Evolutionary conservation across 2,888 invertebrate species (phyloP), one percentile per base, ranked within the genome.

Genomic region (Neoascia interrupta): DNA sequence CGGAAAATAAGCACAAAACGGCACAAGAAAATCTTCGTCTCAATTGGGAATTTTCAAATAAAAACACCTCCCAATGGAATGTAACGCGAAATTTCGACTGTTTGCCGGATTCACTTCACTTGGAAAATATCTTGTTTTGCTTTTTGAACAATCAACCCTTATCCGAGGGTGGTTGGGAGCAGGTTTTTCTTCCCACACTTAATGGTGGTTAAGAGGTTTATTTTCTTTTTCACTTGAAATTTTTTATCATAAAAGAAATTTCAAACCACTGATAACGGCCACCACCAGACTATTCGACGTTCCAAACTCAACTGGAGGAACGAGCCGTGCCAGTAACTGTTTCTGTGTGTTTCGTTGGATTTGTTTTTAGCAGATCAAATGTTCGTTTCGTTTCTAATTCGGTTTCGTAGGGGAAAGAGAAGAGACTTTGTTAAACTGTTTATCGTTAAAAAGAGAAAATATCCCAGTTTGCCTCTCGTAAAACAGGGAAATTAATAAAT

Each of bases 391-490:
- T 36, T 69, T 49, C 58, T 58, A 37, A 13, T 37, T 5, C 13
- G 39, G 31, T 26, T 3, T 19, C 15, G 11, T 11, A n/a, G 26
- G 16, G 16, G 4, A 15, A n/a, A n/a, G n/a, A n/a, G n/a, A n/a
- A n/a, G 10, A 6, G 8, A 31, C 31, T n/a, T 31, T 31, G 39
- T 13, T 70, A n/a, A n/a, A n/a, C n/a, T n/a, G n/a, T n/a, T n/a
- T n/a, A n/a, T 70, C 69, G 60, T 60, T 53, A 70, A 61, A 6
- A 70, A 70, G 69, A 70, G 69, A 70, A 70, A 70, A 70, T 70
- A 5, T 53, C 69, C 60, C 69, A 37, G n/a, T 1, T 6, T 3
- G n/a, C 3, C 18, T 15, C 47, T 8, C n/a, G n/a, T n/a, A n/a
- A n/a, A n/a, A n/a, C n/a, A n/a, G n/a, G n/a, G n/a, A n/a, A n/a